These are phyloP conservation scores for Dynastes maya DNA, from an alignment of 2,888 invertebrate species.

Conservation along the genomic window DNA sequence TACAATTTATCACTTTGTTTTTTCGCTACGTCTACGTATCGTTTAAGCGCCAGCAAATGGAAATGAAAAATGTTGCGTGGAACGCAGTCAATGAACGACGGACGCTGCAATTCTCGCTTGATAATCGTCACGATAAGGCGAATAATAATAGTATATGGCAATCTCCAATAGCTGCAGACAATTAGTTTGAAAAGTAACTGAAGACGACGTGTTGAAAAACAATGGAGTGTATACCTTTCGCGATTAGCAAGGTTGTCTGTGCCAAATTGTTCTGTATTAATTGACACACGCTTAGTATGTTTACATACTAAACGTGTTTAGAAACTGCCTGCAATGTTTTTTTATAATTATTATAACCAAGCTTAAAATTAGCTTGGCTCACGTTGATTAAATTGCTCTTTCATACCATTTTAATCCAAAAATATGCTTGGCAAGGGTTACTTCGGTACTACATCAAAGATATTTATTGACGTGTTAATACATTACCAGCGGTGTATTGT, in stretches of 20 bases:
- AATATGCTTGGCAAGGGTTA: conserved; percentile 15
- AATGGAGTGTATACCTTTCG: conserved; percentile 14
- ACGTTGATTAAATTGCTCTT: conserved; percentile 2
- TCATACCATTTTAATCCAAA: conserved; percentile 14
- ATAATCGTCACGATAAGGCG: conserved; percentile 32
- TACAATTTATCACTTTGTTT: conserved; percentile 19
- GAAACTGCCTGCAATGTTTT: conserved; percentile 31
- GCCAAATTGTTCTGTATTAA: conserved; percentile 38
- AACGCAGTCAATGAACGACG: conserved; percentile 27
- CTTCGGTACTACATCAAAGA: background rate
- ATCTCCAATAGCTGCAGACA: background rate
- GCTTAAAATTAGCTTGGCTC: conserved; percentile 18
- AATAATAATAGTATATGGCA: conserved; percentile 44
- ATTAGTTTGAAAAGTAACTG: background rate
- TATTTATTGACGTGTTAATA: conserved; percentile 4
- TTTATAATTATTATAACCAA: conserved; percentile 28
- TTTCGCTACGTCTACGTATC: conserved; percentile 39
- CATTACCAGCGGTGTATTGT: background rate
- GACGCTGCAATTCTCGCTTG: conserved; percentile 27
- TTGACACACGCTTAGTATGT: conserved; percentile 30
- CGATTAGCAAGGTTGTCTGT: conserved; percentile 6
- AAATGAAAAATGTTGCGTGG: conserved; percentile 19
- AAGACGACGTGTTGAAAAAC: conserved; percentile 40
- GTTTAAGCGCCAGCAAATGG: conserved; percentile 36
- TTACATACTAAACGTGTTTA: conserved; percentile 29